Conservation (phyloP, 2,797 vertebrate genomes). For the Epinephelus malabaricus region DNA sequence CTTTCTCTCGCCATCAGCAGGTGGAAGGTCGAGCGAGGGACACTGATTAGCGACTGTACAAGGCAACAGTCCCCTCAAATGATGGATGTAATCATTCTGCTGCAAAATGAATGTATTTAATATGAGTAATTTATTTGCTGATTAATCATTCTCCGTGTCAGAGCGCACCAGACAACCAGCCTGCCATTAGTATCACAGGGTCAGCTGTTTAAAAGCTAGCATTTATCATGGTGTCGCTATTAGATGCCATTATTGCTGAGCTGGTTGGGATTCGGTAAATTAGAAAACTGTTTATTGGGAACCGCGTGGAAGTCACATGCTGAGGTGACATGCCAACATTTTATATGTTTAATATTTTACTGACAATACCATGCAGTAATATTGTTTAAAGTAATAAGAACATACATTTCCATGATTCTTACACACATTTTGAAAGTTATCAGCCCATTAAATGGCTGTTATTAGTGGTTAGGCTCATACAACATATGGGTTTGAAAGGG, state of each 20-base stretch:
- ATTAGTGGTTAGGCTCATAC: too few relatives aligned
- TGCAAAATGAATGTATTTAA: conserved; percentile 84
- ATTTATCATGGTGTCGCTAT: conserved; percentile 84
- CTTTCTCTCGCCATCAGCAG: conserved; percentile 19
- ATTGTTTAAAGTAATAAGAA: neutral
- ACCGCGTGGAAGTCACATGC: conserved; percentile 42
- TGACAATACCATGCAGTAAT: neutral
- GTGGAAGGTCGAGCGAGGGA: conserved; percentile 16
- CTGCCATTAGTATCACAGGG: conserved; percentile 71
- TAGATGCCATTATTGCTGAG: conserved; percentile 80
- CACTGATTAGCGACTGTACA: conserved; percentile 49
- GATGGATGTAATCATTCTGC: conserved; percentile 80
- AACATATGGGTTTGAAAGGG: too few relatives aligned
- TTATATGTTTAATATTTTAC: neutral
- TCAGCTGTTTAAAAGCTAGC: conserved; percentile 82
- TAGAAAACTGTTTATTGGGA: conserved; percentile 73
- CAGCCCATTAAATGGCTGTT: too few relatives aligned
- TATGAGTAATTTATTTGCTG: conserved; percentile 83
- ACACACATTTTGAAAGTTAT: too few relatives aligned
- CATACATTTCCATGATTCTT: neutral
- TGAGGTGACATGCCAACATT: conserved; percentile 2
- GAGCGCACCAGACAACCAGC: conserved; percentile 67
- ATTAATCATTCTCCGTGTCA: conserved; percentile 82
- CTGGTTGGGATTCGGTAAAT: conserved; percentile 75
- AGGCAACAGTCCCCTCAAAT: conserved; percentile 63